phyloP scores from a whole-genome alignment of 2,888 invertebrate species.

The Sclerodermus sp. region DNA sequence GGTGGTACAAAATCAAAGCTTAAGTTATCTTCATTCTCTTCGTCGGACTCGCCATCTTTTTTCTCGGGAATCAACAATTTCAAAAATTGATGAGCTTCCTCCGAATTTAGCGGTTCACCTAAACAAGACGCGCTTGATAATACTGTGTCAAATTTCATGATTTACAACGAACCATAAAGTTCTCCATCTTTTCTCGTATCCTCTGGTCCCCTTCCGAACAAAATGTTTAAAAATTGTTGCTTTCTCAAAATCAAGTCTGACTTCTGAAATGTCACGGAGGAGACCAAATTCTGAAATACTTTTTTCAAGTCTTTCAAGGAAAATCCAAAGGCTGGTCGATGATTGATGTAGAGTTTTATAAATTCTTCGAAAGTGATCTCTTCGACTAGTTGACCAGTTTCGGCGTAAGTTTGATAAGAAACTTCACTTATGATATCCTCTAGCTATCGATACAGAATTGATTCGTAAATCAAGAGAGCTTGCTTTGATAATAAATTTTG shows the following conservation, averaged over 20 bases:
- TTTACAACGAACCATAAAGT: constrained; percentile 21
- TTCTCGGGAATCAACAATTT: no score
- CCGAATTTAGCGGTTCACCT: no score
- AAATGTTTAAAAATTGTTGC: constrained; percentile 58
- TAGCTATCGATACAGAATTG: constrained; percentile 54
- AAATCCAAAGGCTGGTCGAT: constrained; percentile 66
- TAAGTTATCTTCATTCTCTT: neutral
- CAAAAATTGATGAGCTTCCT: no score
- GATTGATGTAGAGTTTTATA: constrained; percentile 68
- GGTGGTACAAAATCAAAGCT: constrained; percentile 35
- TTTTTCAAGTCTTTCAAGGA: constrained; percentile 56
- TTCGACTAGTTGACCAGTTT: constrained; percentile 55
- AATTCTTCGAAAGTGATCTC: constrained; percentile 70
- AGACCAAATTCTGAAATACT: constrained; percentile 54
- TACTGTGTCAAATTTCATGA: no score
- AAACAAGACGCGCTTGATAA: no score
- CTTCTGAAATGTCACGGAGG: neutral
- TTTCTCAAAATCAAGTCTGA: constrained; percentile 44
- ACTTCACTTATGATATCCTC: constrained; percentile 66
- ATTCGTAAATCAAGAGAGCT: neutral
- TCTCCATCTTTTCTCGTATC: neutral
- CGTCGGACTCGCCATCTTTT: neutral
- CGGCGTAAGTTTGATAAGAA: constrained; percentile 60
- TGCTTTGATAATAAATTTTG: no score
- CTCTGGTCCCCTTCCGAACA: constrained; percentile 47